Base-by-base conservation (phyloP, 2,888 invertebrate genomes). In the Melanostoma mellinum region DNA sequence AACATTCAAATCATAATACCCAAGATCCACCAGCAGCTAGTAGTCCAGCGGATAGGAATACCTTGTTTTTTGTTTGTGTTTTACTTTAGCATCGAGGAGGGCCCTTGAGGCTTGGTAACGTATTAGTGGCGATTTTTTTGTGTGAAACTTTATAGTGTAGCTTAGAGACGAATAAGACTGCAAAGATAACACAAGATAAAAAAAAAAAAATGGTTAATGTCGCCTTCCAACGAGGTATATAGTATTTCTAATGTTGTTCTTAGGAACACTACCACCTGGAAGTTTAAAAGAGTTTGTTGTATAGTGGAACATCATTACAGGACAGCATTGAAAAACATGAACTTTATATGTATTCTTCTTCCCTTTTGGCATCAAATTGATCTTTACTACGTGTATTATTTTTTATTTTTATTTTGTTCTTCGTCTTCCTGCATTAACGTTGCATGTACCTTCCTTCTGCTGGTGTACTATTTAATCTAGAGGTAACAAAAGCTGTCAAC, bases 201-300 rank as follows among this genome's bases (percentile, higher is more conserved):
- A 69, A 63, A 52, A 63, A 52, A 38, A 75, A 75, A 71, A 20
- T 20, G 20, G 20, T 20, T 20, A 20, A 20, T 20, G 20, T 20
- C 20, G 20, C 20, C 20, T 20, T 20, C 20, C 20, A 20, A 20
- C 20, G 20, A 20, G 20, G 20, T 36, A 33, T 58, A 65, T 38
- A 69, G 40, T 42, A 77, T 73, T 78, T 20, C 73, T 78, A 78
- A 78, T 67, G 53, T 30, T 73, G 46, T 42, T 40, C 58, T 55
- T n/a, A 60, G 65, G 6, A 52, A n/a, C 38, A 78, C 56, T 46
- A 67, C 46, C 73, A 78, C 67, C 58, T 72, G 78, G 68, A 73
- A 53, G 60, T 40, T 4, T 10, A 60, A 50, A 32, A 60, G 48
- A 78, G 36, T 38, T 38, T 48, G 36, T n/a, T 20, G 20, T 20